These are phyloP conservation scores for Cladorhizidae sp. DNA, from an alignment of 37 sponge, comb jelly and placozoan species.

Conservation along the genomic window DNA sequence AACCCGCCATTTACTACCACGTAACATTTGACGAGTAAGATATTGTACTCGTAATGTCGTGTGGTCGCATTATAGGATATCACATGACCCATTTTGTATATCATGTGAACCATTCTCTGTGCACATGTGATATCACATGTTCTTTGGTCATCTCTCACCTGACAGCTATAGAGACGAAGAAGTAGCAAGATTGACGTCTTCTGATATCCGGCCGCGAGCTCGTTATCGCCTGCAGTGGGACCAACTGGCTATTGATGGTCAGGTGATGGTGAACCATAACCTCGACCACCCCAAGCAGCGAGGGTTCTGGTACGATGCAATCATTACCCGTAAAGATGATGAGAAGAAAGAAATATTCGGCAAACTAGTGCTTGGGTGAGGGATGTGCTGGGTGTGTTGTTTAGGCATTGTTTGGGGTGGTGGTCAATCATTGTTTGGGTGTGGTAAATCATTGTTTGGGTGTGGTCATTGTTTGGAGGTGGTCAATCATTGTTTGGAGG, in stretches of 20 bases:
- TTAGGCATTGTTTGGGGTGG: not conserved
- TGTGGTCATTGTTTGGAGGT: too few species aligned
- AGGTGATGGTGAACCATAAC: constrained; percentile 91
- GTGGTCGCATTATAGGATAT: not conserved
- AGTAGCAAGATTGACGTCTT: constrained; percentile 9
- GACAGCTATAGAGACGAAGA: constrained; percentile 71
- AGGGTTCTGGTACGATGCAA: constrained; percentile 94
- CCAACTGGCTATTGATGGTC: constrained; percentile 36
- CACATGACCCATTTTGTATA: not conserved
- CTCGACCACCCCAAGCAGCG: constrained; percentile 74
- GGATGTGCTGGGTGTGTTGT: not conserved
- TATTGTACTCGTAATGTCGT: too few species aligned
- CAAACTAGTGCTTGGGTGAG: constrained; percentile 62
- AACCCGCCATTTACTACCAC: constrained; percentile 27
- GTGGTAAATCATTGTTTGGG: too few species aligned
- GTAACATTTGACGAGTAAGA: constrained; percentile 66
- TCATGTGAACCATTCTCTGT: not conserved
- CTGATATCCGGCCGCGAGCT: constrained; percentile 68
- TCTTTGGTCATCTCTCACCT: not conserved
- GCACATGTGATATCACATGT: not conserved
- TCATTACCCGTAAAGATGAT: constrained; percentile 56
- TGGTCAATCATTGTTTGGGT: not conserved
- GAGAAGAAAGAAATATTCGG: constrained; percentile 34
- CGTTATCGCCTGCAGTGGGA: constrained; percentile 78
- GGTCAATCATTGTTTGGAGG: too few species aligned